Base-by-base conservation (phyloP, 2,888 invertebrate genomes). In the Rutpela maculata region DNA sequence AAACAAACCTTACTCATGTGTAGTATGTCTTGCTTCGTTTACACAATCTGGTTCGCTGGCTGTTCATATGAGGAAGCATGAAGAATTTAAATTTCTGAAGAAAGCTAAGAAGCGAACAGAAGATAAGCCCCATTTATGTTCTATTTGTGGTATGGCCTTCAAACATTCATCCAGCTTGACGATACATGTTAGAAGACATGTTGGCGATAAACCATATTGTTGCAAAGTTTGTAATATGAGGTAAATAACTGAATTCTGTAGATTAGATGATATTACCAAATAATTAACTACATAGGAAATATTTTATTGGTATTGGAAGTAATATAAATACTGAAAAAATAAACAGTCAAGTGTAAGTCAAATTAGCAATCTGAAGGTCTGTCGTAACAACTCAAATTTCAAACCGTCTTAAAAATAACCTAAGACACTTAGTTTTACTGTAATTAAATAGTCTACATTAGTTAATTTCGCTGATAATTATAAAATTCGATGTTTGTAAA, bases 101-200 rank as follows among this genome's bases (percentile, higher is more conserved):
- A 75, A 76, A 31, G 71, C 55, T 18, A 75, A 73, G 19, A 76
- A 74, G 43, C 79, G 77, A 55, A 19, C 57, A 1, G 78, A 79
- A 60, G 75, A 80, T 10, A 84, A 79, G 57, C 80, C 81, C 22
- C 80, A 87, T 82, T 76, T 88, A 67, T 88, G 87, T 79, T 82
- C 84, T 22, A 83, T 84, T 11, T 88, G 88, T 81, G 87, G 87
- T 19, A 87, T 86, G 82, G 84, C 84, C 26, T 88, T 87, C 66
- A 84, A 84, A 67, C 84, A 85, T 75, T 84, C 84, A n/a, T 84
- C 83, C 12, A 85, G 84, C 71, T 83, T 87, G 76, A 86, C 85
- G 9, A 81, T 86, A 18, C 88, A 88, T 75, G 70, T 86, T 18
- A 82, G 85, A 69, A 78, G 87, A 70, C 88, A 87, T 82, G 80